Percentiles rank a stretch among this genome's conserved stretches.
These are phyloP conservation scores for Sarcophaga carnaria DNA, from an alignment of 2,888 invertebrate genomes.

Conservation along the genomic window DNA sequence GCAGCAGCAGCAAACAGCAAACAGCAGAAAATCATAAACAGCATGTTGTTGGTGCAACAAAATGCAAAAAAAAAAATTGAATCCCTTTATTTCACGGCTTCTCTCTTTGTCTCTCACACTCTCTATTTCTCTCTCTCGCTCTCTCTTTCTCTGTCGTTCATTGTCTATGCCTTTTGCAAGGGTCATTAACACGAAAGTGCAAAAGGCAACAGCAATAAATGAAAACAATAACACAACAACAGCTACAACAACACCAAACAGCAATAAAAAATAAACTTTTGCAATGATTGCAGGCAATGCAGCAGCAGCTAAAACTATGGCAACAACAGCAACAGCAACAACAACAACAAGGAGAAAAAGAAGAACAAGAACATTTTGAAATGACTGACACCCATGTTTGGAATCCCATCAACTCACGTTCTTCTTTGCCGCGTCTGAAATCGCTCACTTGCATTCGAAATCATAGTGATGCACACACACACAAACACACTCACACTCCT, in stretches of 20 bases:
- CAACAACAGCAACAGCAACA: constrained; percentile 15
- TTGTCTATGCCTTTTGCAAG: constrained; percentile 16
- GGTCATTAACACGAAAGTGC: constrained; percentile 68
- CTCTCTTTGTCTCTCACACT: not conserved
- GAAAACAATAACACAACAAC: constrained; percentile 50
- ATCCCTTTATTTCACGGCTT: constrained; percentile 44
- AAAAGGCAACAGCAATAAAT: constrained; percentile 59
- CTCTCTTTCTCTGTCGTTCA: too few species aligned
- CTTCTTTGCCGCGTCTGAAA: not conserved
- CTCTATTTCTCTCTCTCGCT: not conserved
- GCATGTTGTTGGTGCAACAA: constrained; percentile 43
- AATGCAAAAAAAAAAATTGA: constrained; percentile 15
- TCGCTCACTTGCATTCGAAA: constrained; percentile 34
- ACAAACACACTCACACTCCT: not conserved
- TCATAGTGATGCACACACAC: constrained; percentile 1
- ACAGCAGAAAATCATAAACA: constrained; percentile 41
- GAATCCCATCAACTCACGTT: constrained; percentile 8
- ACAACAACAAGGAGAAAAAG: not conserved
- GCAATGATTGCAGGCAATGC: constrained; percentile 1
- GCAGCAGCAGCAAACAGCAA: not conserved
- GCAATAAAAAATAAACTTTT: constrained; percentile 7
- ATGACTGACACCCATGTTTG: constrained; percentile 41
- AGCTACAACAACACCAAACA: constrained; percentile 35
- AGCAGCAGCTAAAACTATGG: constrained; percentile 10
- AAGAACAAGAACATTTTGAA: not conserved